A percentile compares a stretch with the other conserved stretches of the same genome.
Conservation (phyloP, 2,888 invertebrate species). For the Drosophila setosimentum region DNA sequence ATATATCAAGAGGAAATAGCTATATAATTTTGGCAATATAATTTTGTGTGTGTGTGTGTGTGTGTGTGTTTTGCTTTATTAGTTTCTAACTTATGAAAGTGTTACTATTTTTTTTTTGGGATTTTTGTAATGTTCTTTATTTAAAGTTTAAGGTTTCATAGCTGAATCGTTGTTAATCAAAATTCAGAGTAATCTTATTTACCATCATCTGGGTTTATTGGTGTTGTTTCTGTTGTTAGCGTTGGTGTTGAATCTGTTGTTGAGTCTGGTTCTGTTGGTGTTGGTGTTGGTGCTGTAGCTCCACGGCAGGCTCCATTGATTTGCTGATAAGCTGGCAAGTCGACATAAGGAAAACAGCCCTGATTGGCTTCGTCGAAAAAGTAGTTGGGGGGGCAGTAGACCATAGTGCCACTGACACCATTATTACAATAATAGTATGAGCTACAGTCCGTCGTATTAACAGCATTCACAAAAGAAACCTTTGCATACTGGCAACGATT, state of each 20-base stretch:
- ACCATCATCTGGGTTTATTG: too few relatives aligned
- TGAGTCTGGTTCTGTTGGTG: too few relatives aligned
- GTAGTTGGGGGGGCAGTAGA: accelerated
- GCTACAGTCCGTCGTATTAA: conserved; percentile 14
- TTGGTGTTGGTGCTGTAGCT: not conserved
- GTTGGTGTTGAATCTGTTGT: too few relatives aligned
- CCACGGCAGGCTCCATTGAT: conserved; percentile 11
- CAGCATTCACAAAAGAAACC: conserved; percentile 45
- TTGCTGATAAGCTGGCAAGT: not conserved
- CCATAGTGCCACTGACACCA: not conserved
- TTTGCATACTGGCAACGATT: conserved; percentile 56
- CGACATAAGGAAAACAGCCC: conserved; percentile 22
- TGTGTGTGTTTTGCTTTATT: conserved; percentile 24
- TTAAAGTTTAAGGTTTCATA: not conserved
- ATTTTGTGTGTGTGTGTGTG: not conserved
- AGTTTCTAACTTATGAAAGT: not conserved
- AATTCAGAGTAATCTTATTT: accelerated
- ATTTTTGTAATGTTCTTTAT: not conserved
- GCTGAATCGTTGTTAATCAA: not conserved
- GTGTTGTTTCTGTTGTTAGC: too few relatives aligned
- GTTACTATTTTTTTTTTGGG: not conserved
- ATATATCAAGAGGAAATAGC: not conserved
- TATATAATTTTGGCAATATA: not conserved
- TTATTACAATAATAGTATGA: conserved; percentile 51
- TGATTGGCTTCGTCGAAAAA: conserved; percentile 51